phyloP scores from a whole-genome alignment of 2,888 invertebrate genomes.

The Caenorhabditis japonica region DNA sequence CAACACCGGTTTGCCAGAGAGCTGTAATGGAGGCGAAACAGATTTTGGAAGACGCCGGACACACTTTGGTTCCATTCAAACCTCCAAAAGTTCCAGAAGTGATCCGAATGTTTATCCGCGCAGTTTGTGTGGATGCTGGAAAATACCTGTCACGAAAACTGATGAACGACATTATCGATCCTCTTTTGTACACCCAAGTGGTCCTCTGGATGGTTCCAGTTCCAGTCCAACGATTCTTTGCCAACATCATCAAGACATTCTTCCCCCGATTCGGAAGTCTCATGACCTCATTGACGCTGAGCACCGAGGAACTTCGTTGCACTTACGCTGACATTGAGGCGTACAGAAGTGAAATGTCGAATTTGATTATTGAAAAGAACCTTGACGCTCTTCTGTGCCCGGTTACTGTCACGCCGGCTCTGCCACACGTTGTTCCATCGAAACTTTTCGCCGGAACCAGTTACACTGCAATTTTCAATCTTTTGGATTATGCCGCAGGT shows the following conservation, averaged over 20 bases:
- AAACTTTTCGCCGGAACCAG: conserved; percentile 67
- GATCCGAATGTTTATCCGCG: conserved; percentile 61
- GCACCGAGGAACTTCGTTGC: conserved; percentile 62
- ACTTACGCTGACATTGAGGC: conserved; percentile 66
- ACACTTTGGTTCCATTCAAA: conserved; percentile 66
- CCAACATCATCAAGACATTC: conserved; percentile 47
- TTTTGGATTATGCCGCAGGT: conserved; percentile 78
- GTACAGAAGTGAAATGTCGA: conserved; percentile 64
- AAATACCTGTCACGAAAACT: conserved; percentile 57
- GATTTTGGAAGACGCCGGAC: conserved; percentile 63
- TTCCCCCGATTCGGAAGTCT: conserved; percentile 62
- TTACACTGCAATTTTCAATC: conserved; percentile 76
- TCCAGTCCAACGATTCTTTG: conserved; percentile 51
- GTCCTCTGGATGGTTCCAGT: conserved; percentile 61
- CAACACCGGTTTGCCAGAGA: conserved; percentile 65
- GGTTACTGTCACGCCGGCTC: conserved; percentile 55
- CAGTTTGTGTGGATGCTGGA: conserved; percentile 69
- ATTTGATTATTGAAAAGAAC: conserved; percentile 56
- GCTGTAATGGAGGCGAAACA: conserved; percentile 68
- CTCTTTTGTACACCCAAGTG: conserved; percentile 54
- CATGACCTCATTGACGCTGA: conserved; percentile 54
- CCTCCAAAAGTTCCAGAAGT: conserved; percentile 63
- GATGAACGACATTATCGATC: conserved; percentile 61
- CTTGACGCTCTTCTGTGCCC: conserved; percentile 69
- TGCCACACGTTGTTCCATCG: conserved; percentile 64